Evolutionary conservation across 2,113 vertebrate species (phyloP).

Genomic region (Myotis yumanensis): DNA sequence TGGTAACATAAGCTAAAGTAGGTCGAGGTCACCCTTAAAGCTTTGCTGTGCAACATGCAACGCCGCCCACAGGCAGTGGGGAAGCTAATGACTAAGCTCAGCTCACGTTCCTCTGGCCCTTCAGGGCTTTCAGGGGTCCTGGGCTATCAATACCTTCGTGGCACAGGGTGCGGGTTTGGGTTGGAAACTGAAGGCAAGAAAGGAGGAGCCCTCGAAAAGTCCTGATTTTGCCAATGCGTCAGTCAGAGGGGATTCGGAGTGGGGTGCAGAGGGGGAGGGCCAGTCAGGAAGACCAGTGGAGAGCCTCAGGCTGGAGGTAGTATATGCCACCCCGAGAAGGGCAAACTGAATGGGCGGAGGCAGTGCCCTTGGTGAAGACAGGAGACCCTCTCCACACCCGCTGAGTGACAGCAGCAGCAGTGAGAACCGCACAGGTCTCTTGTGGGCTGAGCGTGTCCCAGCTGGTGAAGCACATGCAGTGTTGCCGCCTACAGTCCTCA

Average conservation of each 20-base stretch:
- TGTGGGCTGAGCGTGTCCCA: not conserved
- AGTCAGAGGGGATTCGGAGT: not conserved
- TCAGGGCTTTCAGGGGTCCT: not conserved
- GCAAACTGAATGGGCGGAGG: not conserved
- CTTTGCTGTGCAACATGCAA: not conserved
- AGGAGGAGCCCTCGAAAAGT: not conserved
- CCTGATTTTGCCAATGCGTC: not conserved
- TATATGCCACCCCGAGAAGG: not conserved
- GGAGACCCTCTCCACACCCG: not conserved
- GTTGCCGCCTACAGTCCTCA: not conserved
- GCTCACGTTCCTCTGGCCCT: not conserved
- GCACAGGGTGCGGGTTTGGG: not conserved
- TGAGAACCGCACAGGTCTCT: not conserved
- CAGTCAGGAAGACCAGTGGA: not conserved
- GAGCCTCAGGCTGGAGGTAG: not conserved
- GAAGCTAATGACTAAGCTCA: not conserved
- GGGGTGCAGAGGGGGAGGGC: not conserved
- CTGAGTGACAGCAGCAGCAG: fast-evolving
- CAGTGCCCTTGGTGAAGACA: not conserved
- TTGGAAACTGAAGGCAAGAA: not conserved
- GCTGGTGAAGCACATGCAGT: fast-evolving
- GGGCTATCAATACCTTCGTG: not conserved
- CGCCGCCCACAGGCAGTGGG: not conserved
- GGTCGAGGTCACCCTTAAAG: not conserved
- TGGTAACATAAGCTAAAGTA: not conserved